phyloP scores from a whole-genome alignment of 2,113 vertebrate genomes.

The Amblyornis subalaris region DNA sequence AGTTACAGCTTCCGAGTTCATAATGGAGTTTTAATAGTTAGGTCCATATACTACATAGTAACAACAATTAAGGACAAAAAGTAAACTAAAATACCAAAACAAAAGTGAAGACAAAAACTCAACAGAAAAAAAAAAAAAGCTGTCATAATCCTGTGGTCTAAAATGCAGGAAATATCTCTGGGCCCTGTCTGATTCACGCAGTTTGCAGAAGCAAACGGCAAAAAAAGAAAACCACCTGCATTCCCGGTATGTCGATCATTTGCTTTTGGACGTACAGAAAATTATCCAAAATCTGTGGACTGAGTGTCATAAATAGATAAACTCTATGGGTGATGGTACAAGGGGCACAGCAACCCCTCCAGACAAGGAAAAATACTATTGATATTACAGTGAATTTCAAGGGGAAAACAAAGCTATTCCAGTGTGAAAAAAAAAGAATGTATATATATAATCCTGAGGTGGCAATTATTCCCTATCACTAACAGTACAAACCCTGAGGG shows the following conservation, averaged over 20 bases:
- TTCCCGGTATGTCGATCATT: accelerated
- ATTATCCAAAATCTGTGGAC: not conserved
- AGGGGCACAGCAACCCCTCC: not conserved
- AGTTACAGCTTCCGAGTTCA: not conserved
- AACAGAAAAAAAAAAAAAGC: not conserved
- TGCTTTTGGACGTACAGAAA: not conserved
- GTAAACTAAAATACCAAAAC: not conserved
- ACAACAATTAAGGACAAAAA: not conserved
- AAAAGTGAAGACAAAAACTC: too few relatives aligned
- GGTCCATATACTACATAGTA: not conserved
- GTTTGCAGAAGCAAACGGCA: not conserved
- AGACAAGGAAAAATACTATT: not conserved
- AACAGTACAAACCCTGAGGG: not conserved
- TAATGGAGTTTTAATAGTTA: not conserved
- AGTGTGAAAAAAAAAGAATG: not conserved
- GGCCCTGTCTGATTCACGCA: not conserved
- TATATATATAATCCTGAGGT: not conserved
- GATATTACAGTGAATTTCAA: not conserved
- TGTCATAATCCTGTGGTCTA: not conserved
- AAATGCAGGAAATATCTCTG: not conserved
- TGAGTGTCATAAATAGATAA: not conserved
- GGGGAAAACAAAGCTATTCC: not conserved
- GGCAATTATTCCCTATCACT: not conserved
- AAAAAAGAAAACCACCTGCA: not conserved
- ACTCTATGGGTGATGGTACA: not conserved